phyloP scores from a whole-genome alignment of 2,888 invertebrate species.

The Ariolimax columbianus region DNA sequence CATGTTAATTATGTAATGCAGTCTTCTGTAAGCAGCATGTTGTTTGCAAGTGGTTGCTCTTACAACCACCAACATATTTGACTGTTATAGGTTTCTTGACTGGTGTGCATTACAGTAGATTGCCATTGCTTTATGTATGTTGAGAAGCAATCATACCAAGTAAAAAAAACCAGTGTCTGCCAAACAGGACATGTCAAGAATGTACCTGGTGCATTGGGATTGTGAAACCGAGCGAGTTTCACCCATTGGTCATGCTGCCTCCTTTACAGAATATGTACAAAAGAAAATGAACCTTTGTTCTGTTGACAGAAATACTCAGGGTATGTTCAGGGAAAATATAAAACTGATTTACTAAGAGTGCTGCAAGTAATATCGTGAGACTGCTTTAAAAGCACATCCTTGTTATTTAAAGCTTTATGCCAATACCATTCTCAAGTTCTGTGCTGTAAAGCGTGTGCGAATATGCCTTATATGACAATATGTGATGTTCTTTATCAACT shows the following conservation, averaged over 20 bases:
- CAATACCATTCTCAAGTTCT: background rate
- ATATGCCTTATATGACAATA: background rate
- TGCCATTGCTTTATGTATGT: too few relatives aligned
- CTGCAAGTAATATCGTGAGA: background rate
- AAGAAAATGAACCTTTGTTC: background rate
- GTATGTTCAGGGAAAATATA: conserved; percentile 1
- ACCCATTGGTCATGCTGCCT: too few relatives aligned
- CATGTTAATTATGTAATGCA: background rate
- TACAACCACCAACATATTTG: too few relatives aligned
- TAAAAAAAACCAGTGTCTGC: too few relatives aligned
- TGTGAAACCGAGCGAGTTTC: too few relatives aligned
- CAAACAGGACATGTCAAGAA: background rate
- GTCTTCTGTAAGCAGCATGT: too few relatives aligned
- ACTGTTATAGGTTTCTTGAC: too few relatives aligned
- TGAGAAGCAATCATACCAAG: too few relatives aligned
- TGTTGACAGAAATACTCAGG: conserved; percentile 26
- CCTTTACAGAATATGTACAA: background rate
- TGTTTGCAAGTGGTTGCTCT: too few relatives aligned
- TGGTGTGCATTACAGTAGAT: too few relatives aligned
- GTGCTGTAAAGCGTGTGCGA: background rate
- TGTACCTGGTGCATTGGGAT: background rate
- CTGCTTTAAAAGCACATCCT: background rate
- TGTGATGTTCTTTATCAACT: background rate
- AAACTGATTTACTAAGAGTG: background rate
- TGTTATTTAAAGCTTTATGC: background rate